These are phyloP conservation scores for Platichthys flesus DNA, from an alignment of 2,113 vertebrate genomes.

Conservation along the genomic window DNA sequence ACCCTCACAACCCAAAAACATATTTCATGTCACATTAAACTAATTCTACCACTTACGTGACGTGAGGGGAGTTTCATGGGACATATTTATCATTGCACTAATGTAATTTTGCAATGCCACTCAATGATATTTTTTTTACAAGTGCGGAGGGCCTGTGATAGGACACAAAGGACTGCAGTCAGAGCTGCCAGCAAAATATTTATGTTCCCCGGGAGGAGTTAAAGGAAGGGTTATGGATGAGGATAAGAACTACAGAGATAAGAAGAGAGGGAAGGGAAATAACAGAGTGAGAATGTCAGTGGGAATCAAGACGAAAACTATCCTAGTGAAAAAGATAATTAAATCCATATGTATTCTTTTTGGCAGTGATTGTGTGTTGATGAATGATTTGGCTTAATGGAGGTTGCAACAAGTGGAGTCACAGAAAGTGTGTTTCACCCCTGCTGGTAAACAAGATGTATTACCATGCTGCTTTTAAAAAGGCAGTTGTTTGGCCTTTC, in stretches of 20 bases:
- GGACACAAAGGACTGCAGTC: constrained; percentile 47
- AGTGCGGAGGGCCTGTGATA: constrained; percentile 29
- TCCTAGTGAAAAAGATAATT: constrained; percentile 10
- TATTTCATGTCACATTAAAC: constrained; percentile 62
- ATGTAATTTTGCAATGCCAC: constrained; percentile 51
- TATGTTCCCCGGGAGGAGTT: constrained; percentile 28
- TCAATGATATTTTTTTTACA: constrained; percentile 67
- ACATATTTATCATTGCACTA: constrained; percentile 47
- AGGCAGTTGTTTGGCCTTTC: not conserved
- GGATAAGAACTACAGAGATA: constrained; percentile 18
- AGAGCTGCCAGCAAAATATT: constrained; percentile 39
- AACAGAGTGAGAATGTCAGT: not conserved
- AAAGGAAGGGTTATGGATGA: constrained; percentile 4
- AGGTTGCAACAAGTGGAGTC: not conserved
- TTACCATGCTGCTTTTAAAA: constrained; percentile 4
- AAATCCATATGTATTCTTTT: constrained; percentile 19
- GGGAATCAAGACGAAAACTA: constrained; percentile 31
- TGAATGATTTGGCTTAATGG: constrained; percentile 2
- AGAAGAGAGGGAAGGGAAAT: constrained; percentile 10
- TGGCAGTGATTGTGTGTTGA: not conserved
- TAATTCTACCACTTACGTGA: constrained; percentile 59
- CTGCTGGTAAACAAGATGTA: constrained; percentile 13
- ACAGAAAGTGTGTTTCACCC: constrained; percentile 3
- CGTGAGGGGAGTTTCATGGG: constrained; percentile 56
- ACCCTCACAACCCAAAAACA: constrained; percentile 11